phyloP scores from a whole-genome alignment of 1,140 invertebrate species.

The Battus philenor region DNA sequence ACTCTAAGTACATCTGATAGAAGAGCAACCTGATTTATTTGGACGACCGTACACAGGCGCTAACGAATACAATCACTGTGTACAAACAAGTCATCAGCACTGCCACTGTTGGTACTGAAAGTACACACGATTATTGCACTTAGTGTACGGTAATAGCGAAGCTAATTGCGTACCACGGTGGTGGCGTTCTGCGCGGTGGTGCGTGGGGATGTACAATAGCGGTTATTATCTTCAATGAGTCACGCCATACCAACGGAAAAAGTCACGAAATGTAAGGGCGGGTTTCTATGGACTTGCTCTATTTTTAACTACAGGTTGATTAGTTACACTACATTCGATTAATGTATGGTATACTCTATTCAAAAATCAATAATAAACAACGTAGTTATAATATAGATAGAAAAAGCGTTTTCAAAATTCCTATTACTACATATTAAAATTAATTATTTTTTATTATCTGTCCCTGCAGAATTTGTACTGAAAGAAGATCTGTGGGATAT shows the following conservation, averaged over 20 bases:
- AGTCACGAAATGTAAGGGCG: slow-evolving; percentile 20
- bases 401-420: too few species aligned
- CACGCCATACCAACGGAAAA: slow-evolving; percentile 25
- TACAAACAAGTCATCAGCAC: not conserved
- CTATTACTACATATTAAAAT: too few species aligned
- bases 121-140: not conserved
- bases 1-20: too few species aligned
- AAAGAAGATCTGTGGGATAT: too few species aligned
- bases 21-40: too few species aligned
- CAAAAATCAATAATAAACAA: too few species aligned
- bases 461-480: too few species aligned
- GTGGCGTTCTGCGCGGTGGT: not conserved
- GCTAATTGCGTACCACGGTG: not conserved
- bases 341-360: too few species aligned
- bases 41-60: too few species aligned
- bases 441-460: too few species aligned
- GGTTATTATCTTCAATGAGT: slow-evolving; percentile 29
- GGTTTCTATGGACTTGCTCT: slow-evolving; percentile 24
- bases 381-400: too few species aligned
- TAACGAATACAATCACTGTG: not conserved
- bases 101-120: not conserved
- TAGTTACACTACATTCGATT: too few species aligned
- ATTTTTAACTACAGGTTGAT: not conserved
- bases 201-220: slow-evolving; percentile 13
- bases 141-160: not conserved